These are phyloP conservation scores for Melieria omissa DNA, from an alignment of 2,888 invertebrate genomes.

Conservation along the genomic window DNA sequence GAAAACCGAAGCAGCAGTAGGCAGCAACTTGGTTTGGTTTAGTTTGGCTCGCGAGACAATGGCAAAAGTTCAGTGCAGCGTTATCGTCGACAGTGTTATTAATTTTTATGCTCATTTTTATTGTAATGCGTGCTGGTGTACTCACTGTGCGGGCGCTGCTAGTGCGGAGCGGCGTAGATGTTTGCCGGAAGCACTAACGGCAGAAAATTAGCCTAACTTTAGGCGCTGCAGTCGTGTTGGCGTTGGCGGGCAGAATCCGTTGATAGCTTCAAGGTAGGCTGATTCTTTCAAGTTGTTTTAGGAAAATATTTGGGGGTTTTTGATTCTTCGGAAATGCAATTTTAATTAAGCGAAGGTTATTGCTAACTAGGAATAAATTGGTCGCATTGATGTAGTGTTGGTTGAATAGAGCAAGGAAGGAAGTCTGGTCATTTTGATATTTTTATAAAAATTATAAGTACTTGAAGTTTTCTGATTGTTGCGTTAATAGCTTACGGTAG, in stretches of 20 bases:
- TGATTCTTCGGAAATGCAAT: slow-evolving; percentile 16
- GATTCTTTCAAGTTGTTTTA: slow-evolving; percentile 31
- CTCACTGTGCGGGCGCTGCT: too few relatives aligned
- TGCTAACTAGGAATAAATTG: too few relatives aligned
- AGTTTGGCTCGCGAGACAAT: slow-evolving; percentile 18
- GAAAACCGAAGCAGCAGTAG: slow-evolving; percentile 3
- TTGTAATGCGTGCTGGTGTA: not conserved
- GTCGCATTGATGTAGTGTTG: too few relatives aligned
- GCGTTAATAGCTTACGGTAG: too few relatives aligned
- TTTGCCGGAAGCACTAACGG: slow-evolving; percentile 9
- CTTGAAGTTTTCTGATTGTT: too few relatives aligned
- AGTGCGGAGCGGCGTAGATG: too few relatives aligned
- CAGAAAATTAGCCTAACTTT: slow-evolving; percentile 37
- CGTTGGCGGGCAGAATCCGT: slow-evolving; percentile 14
- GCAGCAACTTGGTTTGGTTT: not conserved
- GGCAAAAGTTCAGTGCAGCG: slow-evolving; percentile 10
- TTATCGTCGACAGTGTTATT: slow-evolving; percentile 17
- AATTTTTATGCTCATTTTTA: slow-evolving; percentile 32
- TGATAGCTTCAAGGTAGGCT: slow-evolving; percentile 9
- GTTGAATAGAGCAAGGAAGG: too few relatives aligned
- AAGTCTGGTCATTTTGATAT: too few relatives aligned
- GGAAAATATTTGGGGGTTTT: slow-evolving; percentile 20
- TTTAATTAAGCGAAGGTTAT: slow-evolving; percentile 20
- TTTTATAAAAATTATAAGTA: too few relatives aligned
- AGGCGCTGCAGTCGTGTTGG: slow-evolving; percentile 27